Conservation (phyloP, 2,888 invertebrate species). For the Drosophila kambysellisi region DNA sequence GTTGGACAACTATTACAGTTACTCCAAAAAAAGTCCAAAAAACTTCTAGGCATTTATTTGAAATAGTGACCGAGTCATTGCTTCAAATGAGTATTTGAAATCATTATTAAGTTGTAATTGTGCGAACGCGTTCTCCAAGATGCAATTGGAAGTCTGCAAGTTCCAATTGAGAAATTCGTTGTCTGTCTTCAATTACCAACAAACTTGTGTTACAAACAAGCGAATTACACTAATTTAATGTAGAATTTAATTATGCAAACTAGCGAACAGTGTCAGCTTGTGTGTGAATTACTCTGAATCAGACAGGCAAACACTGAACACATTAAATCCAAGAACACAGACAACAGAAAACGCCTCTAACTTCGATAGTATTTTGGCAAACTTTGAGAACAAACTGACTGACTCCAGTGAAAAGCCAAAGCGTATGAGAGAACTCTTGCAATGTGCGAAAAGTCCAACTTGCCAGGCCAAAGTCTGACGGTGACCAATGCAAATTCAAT, state of each 20-base stretch:
- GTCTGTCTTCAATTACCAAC: constrained; percentile 39
- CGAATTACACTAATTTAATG: constrained; percentile 47
- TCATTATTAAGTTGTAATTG: neutral
- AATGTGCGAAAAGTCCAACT: constrained; percentile 35
- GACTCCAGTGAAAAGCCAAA: constrained; percentile 21
- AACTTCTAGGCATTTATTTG: neutral
- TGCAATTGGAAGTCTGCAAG: constrained; percentile 7
- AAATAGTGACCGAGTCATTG: neutral
- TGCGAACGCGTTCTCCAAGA: neutral
- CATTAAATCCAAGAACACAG: neutral
- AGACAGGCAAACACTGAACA: constrained; percentile 27
- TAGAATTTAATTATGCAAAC: constrained; percentile 61
- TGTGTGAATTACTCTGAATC: constrained; percentile 9
- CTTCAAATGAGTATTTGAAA: constrained; percentile 1
- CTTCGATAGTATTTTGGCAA: constrained; percentile 45
- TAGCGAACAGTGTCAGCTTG: constrained; percentile 37
- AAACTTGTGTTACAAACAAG: constrained; percentile 16
- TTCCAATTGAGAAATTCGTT: constrained; percentile 22
- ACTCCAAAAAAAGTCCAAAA: neutral
- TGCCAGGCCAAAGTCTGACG: constrained; percentile 21
- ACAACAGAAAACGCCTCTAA: constrained; percentile 37
- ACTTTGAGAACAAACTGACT: constrained; percentile 45
- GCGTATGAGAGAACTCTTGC: constrained; percentile 19
- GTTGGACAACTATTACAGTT: neutral
- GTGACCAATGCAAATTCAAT: constrained; percentile 65